Percentiles rank a stretch among this genome's conserved stretches.
Conservation (phyloP, 2,888 invertebrate species). For the Ornithoptera alexandrae region DNA sequence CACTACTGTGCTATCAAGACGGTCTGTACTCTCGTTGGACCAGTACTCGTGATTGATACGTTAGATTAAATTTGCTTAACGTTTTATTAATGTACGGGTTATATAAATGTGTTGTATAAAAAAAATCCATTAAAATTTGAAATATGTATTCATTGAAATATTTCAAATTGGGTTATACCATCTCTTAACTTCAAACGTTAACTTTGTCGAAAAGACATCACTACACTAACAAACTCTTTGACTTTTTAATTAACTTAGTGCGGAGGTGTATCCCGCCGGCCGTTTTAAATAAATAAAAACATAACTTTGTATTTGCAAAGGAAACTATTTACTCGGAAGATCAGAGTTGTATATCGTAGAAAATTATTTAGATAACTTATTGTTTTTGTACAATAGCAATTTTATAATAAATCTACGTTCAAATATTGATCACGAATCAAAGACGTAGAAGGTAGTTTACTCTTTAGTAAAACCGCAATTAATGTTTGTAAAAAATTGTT, state of each 20-base stretch:
- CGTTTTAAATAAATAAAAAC: conserved; percentile 17
- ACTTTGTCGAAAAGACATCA: background rate
- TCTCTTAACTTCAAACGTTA: background rate
- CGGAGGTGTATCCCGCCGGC: conserved; percentile 4
- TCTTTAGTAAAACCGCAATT: too few species aligned
- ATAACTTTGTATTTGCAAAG: conserved; percentile 16
- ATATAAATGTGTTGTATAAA: background rate
- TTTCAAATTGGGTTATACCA: background rate
- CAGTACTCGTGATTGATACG: too few species aligned
- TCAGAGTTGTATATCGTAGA: conserved; percentile 12
- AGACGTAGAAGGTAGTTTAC: too few species aligned
- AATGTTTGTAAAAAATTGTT: too few species aligned
- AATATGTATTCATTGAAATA: background rate
- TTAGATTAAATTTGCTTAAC: too few species aligned
- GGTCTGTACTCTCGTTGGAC: too few species aligned
- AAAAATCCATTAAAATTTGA: background rate
- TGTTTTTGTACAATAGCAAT: too few species aligned
- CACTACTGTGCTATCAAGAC: too few species aligned
- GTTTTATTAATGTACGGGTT: too few species aligned
- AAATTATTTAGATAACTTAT: conserved; percentile 2
- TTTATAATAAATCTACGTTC: too few species aligned
- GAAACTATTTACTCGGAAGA: conserved; percentile 17
- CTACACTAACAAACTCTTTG: conserved; percentile 8
- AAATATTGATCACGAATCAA: too few species aligned
- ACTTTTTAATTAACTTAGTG: conserved; percentile 24